These are phyloP conservation scores for Micropoecilia bifurca DNA, from an alignment of 2,797 vertebrate genomes.

Conservation along the genomic window DNA sequence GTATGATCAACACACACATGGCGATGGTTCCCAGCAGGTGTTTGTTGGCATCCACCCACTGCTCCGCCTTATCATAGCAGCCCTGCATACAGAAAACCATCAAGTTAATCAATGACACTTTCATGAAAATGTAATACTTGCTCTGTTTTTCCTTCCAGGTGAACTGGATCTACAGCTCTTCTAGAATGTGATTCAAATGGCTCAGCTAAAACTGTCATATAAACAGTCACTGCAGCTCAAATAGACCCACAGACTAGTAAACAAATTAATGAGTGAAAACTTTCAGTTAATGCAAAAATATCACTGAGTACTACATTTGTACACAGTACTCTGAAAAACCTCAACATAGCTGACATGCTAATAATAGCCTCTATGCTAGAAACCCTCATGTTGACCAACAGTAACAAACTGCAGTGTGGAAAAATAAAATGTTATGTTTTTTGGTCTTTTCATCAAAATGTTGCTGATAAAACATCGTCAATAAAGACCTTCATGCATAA, in stretches of 20 bases:
- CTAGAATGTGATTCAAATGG: background rate
- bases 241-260: too few relatives aligned
- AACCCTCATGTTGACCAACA: too few relatives aligned
- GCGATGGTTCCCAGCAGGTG: conserved; percentile 93
- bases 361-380: too few relatives aligned
- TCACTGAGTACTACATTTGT: too few relatives aligned
- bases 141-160: background rate
- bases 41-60: conserved; percentile 94
- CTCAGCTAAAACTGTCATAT: background rate
- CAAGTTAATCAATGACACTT: too few relatives aligned
- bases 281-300: too few relatives aligned
- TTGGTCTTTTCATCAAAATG: background rate
- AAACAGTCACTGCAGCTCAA: too few relatives aligned
- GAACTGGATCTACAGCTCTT: background rate
- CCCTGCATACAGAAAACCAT: conserved; percentile 78
- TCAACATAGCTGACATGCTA: too few relatives aligned
- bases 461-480: background rate
- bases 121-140: background rate
- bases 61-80: conserved; percentile 93
- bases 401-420: too few relatives aligned
- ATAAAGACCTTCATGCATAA: background rate
- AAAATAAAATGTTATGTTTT: too few relatives aligned
- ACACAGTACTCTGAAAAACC: too few relatives aligned
- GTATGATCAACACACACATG: conserved; percentile 94
- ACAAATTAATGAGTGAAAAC: too few relatives aligned